Conservation (phyloP, 2,113 vertebrate genomes). For the Anguilla japonica region DNA sequence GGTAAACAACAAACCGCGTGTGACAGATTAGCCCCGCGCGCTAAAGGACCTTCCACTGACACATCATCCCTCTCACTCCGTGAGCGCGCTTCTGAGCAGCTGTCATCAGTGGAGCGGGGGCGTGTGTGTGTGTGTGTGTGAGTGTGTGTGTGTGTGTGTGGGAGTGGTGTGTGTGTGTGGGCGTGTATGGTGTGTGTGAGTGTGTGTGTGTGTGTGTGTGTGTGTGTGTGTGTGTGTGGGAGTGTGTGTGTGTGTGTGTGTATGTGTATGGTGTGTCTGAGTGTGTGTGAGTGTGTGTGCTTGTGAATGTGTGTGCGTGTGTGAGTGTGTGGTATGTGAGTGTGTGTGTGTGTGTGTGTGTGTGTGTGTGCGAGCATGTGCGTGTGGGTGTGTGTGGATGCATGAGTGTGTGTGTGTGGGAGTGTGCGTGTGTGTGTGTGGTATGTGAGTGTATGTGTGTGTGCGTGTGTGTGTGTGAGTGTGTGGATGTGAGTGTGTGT, state of each 20-base stretch:
- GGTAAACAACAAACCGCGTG: constrained; percentile 76
- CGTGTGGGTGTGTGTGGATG: too few relatives aligned
- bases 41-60: constrained; percentile 83
- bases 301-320: not conserved
- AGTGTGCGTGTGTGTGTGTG: too few relatives aligned
- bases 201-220: not conserved
- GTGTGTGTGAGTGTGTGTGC: not conserved
- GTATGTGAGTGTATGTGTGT: too few relatives aligned
- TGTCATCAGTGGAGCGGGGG: constrained; percentile 78
- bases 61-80: constrained; percentile 79
- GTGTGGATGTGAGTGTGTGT: constrained; percentile 30
- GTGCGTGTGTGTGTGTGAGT: too few relatives aligned
- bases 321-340: too few relatives aligned
- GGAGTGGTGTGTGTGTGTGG: constrained; percentile 1
- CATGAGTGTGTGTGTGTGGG: too few relatives aligned
- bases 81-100: constrained; percentile 76
- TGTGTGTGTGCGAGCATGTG: too few relatives aligned
- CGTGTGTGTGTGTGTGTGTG: constrained; percentile 17
- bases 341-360: too few relatives aligned
- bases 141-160: constrained; percentile 37
- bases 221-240: constrained; percentile 13
- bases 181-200: too few relatives aligned
- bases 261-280: too few relatives aligned
- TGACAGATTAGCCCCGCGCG: constrained; percentile 77
- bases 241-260: too few relatives aligned